These are phyloP conservation scores for Boulengeromyrus knoepffleri DNA, from an alignment of 2,113 vertebrate species.

Conservation along the genomic window DNA sequence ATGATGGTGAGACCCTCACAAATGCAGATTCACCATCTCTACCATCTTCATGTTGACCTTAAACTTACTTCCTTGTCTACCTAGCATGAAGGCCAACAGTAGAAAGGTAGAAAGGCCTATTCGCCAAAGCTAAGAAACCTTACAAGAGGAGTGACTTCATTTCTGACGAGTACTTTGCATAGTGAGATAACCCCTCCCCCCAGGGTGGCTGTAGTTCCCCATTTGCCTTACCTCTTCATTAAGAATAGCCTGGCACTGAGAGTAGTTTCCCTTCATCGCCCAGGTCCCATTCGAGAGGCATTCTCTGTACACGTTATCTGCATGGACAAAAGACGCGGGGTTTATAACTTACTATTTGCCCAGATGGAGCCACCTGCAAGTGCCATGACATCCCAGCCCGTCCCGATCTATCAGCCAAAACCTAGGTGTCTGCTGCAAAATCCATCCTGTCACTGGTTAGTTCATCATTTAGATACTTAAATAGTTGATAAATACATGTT, in stretches of 20 bases:
- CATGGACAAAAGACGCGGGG: conserved; percentile 19
- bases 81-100: neutral
- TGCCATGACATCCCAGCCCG: neutral
- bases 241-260: conserved; percentile 80
- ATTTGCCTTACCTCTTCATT: conserved; percentile 65
- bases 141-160: neutral
- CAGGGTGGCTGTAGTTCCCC: neutral
- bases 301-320: conserved; percentile 79
- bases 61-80: neutral
- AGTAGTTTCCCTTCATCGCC: conserved; percentile 75
- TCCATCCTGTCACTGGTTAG: neutral
- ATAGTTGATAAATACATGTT: neutral
- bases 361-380: neutral
- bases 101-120: neutral
- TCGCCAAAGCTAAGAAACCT: neutral
- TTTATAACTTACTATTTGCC: neutral
- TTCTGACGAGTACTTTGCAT: neutral
- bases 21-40: neutral
- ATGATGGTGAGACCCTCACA: neutral
- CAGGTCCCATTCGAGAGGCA: conserved; percentile 76
- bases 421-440: neutral
- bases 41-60: neutral
- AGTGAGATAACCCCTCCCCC: neutral
- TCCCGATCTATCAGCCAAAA: neutral
- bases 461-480: neutral